These are phyloP conservation scores for Epinephelus moara DNA, from an alignment of 2,113 vertebrate genomes.

Conservation along the genomic window DNA sequence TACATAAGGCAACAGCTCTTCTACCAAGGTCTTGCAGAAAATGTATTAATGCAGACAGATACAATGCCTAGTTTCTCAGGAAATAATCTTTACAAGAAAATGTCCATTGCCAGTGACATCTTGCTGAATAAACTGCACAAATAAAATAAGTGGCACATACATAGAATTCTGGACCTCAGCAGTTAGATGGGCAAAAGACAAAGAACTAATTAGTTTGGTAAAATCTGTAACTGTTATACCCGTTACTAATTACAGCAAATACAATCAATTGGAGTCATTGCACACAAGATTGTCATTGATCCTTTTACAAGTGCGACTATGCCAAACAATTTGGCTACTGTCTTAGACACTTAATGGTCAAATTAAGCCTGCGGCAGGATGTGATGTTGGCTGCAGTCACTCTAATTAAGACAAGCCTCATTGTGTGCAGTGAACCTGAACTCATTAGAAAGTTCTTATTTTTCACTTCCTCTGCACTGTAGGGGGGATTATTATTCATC, in stretches of 20 bases:
- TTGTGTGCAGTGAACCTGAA: not conserved
- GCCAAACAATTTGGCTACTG: conserved; percentile 29
- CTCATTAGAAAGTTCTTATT: not conserved
- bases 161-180: not conserved
- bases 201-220: not conserved
- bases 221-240: conserved; percentile 13
- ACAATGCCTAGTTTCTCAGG: not conserved
- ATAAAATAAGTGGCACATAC: not conserved
- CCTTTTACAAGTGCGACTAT: conserved; percentile 3
- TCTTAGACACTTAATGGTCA: conserved; percentile 21
- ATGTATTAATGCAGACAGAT: not conserved
- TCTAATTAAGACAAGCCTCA: not conserved
- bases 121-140: not conserved
- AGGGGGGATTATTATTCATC: not conserved
- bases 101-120: not conserved
- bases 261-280: conserved; percentile 27
- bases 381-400: not conserved
- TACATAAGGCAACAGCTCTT: not conserved
- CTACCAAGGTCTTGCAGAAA: not conserved
- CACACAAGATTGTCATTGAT: conserved; percentile 38
- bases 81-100: not conserved
- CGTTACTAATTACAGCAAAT: conserved; percentile 37
- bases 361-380: conserved; percentile 34
- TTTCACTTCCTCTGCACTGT: not conserved
- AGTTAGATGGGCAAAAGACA: too few relatives aligned